Evolutionary conservation across 2,113 vertebrate species (phyloP).

Genomic region (Nothoprocta pentlandii): DNA sequence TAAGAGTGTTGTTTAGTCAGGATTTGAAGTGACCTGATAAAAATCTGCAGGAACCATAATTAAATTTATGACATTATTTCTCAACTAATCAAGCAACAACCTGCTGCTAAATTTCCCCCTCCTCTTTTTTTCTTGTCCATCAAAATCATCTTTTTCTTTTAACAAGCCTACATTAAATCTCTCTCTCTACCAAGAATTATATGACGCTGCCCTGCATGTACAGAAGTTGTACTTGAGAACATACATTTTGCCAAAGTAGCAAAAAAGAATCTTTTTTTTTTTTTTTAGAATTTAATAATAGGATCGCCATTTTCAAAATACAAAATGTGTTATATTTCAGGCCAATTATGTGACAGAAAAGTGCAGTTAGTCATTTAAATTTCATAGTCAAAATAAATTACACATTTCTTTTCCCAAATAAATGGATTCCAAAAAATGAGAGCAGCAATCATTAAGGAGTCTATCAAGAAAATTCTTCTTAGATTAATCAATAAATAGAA

Average conservation of each 20-base stretch:
- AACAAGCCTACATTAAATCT: neutral
- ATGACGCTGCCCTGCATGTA: neutral
- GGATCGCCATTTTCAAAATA: neutral
- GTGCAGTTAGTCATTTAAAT: neutral
- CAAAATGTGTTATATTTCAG: neutral
- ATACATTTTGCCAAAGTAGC: neutral
- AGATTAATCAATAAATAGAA: neutral
- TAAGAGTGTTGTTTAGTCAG: neutral
- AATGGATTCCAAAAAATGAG: neutral
- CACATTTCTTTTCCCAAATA: neutral
- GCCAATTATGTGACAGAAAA: neutral
- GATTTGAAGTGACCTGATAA: neutral
- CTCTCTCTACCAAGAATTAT: neutral
- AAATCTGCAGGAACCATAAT: neutral
- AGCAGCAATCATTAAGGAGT: neutral
- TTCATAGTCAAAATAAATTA: neutral
- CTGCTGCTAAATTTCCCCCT: neutral
- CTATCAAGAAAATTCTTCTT: neutral
- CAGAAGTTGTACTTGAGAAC: fast-evolving
- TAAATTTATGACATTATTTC: neutral
- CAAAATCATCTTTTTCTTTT: neutral
- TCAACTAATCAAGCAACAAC: neutral
- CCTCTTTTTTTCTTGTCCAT: neutral
- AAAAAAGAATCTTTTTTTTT: neutral
- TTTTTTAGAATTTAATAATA: neutral